Base-by-base conservation (phyloP, 2,797 vertebrate genomes). In the Chelon labrosus region DNA sequence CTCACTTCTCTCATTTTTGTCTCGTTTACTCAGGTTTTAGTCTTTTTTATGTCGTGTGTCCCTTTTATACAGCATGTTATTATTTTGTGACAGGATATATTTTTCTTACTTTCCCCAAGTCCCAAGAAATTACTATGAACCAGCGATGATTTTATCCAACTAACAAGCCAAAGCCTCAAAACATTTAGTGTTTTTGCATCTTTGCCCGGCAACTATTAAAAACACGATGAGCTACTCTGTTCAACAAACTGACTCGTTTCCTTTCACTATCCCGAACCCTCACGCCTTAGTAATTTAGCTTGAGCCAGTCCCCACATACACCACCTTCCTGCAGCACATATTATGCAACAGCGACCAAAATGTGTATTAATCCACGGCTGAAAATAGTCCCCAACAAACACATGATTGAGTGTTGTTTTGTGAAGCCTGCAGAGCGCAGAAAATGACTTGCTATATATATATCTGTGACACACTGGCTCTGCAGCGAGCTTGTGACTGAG, bases 61-160 rank as follows among this genome's bases (percentile, higher is more conserved):
- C 31, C 31, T 35, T 35, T 35, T 35, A 35, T 27, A 35, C 31
- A 35, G 31, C 7, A 7, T 35, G 31, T 35, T 35, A 7, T 35
- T 35, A 35, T 35, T 35, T 35, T 35, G 7, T 35, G 31, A 7
- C 31, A 7, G 5, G 31, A 35, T 8, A 35, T 35, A 54, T 51
- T 55, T 42, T 25, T 63, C 7, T 12, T 27, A 38, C 14, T 17
- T 11, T 50, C 42, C 37, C 42, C 11, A 50, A 76, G 54, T 54
- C 8, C 12, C 39, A 12, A 13, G 11, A 49, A 70, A 41, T 49
- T 5, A 53, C 8, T 7, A 54, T 31, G 19, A 19, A 2, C 17
- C 22, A 42, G 9, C 10, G n/a, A 49, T 38, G 11, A 20, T n/a
- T 49, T 8, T 3, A 11, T 49, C 44, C 16, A 8, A 16, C 44